phyloP scores from a whole-genome alignment of 2,113 vertebrate species.

The Piliocolobus tephrosceles region DNA sequence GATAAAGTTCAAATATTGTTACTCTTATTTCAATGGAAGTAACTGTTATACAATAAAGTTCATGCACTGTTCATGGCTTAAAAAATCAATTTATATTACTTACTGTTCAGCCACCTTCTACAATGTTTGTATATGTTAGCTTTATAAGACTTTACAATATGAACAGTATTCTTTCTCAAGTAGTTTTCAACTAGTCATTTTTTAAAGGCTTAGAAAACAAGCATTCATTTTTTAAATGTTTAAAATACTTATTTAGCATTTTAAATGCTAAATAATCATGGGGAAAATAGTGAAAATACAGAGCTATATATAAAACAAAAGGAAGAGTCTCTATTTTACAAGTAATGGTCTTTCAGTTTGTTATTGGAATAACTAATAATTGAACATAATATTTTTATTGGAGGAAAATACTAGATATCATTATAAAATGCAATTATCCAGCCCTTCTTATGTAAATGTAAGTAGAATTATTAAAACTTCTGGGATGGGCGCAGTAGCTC shows the following conservation, averaged over 20 bases:
- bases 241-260: neutral
- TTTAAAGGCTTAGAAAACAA: neutral
- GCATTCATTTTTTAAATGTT: neutral
- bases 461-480: neutral
- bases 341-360: neutral
- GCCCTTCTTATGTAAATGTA: neutral
- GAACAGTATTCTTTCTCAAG: neutral
- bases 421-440: constrained; percentile 1
- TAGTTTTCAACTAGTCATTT: neutral
- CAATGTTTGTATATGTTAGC: neutral
- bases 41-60: neutral
- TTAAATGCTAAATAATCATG: neutral
- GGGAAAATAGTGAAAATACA: neutral
- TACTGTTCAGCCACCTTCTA: neutral
- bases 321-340: neutral
- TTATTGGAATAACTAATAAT: neutral
- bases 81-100: neutral
- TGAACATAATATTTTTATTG: constrained; percentile 10
- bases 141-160: neutral
- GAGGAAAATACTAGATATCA: constrained; percentile 2
- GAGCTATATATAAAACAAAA: neutral
- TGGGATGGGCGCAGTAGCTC: neutral
- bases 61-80: neutral
- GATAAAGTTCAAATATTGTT: constrained; percentile 8
- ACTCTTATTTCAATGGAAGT: neutral